These are phyloP conservation scores for Dicaeum eximium DNA, from an alignment of 2,113 vertebrate species.

Conservation along the genomic window DNA sequence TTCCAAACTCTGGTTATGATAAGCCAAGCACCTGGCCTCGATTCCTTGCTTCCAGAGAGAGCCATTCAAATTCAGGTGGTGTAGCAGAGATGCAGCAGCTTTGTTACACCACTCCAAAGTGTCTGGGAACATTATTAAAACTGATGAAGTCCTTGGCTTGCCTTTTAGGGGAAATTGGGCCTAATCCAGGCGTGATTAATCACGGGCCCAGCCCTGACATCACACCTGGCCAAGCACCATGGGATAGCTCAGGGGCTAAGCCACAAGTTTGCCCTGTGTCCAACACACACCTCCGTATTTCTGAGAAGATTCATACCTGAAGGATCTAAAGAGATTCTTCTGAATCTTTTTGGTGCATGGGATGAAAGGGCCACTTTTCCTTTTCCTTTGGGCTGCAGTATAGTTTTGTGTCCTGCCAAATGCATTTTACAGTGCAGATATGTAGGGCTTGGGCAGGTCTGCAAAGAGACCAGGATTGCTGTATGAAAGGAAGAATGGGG, in stretches of 20 bases:
- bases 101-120: background rate
- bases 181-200: background rate
- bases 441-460: background rate
- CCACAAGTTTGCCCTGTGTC: background rate
- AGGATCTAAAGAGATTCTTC: background rate
- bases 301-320: background rate
- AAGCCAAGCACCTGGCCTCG: background rate
- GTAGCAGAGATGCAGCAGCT: background rate
- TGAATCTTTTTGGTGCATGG: background rate
- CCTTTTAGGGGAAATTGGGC: background rate
- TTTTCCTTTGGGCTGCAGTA: background rate
- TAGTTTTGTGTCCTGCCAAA: background rate
- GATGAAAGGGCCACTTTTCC: background rate
- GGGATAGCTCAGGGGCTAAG: background rate
- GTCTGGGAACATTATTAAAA: background rate
- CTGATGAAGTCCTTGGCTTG: background rate
- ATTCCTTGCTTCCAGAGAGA: background rate
- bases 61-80: background rate
- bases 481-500: background rate
- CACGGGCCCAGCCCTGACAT: background rate
- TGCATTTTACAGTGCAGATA: background rate
- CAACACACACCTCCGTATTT: background rate
- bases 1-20: background rate
- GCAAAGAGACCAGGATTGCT: background rate
- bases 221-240: background rate